phyloP scores from a whole-genome alignment of 2,888 invertebrate species.

The Andrena marginata region DNA sequence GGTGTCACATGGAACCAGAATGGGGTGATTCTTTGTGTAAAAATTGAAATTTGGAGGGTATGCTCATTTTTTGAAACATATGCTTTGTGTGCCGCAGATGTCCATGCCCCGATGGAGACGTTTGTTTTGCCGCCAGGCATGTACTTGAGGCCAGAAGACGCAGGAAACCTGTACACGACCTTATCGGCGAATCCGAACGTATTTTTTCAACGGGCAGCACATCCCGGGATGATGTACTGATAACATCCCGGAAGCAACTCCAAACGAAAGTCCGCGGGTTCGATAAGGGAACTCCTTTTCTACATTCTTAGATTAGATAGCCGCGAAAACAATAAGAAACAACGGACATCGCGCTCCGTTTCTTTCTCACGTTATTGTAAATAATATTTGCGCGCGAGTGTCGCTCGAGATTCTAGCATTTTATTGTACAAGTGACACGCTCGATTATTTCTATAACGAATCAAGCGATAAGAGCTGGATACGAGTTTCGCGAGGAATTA shows the following conservation, averaged over 20 bases:
- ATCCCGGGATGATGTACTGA: slow-evolving; percentile 97
- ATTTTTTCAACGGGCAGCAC: slow-evolving; percentile 94
- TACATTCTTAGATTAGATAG: slow-evolving; percentile 59
- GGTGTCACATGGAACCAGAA: too few species aligned
- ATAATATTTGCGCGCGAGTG: slow-evolving; percentile 42
- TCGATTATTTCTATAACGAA: slow-evolving; percentile 46
- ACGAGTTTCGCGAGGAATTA: slow-evolving; percentile 38
- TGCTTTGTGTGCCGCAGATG: slow-evolving; percentile 71
- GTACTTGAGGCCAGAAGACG: slow-evolving; percentile 92
- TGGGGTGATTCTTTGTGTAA: too few species aligned
- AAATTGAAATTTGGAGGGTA: too few species aligned
- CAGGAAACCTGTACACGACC: slow-evolving; percentile 93
- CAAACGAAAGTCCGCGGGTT: slow-evolving; percentile 7
- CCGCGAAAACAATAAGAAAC: slow-evolving; percentile 24
- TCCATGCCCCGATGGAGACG: slow-evolving; percentile 81
- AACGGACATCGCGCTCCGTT: slow-evolving; percentile 29
- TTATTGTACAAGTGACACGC: background rate
- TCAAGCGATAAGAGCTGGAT: slow-evolving; percentile 28
- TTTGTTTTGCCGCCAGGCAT: slow-evolving; percentile 87
- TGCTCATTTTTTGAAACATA: too few species aligned
- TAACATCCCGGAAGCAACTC: background rate
- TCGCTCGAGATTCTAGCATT: slow-evolving; percentile 15
- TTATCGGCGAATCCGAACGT: slow-evolving; percentile 96
- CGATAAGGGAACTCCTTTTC: slow-evolving; percentile 34
- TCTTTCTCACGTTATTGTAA: slow-evolving; percentile 54